Evolutionary conservation across 2,888 invertebrate genomes (phyloP).

Genomic region (Eurois occulta): DNA sequence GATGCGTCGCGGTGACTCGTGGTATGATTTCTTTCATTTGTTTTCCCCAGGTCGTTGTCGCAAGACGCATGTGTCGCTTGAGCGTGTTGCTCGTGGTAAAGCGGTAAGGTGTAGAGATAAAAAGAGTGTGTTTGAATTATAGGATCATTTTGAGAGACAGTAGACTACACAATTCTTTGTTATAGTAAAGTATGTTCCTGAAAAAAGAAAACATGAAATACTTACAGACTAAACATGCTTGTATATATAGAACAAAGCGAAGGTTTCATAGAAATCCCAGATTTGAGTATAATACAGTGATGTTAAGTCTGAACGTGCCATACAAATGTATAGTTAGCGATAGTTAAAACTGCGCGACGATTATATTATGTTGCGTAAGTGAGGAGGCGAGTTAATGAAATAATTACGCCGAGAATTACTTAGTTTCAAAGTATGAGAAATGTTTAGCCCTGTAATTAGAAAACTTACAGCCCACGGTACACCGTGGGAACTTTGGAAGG

Average conservation of each 20-base stretch:
- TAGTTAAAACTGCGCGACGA: constrained; percentile 27
- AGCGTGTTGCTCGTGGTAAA: neutral
- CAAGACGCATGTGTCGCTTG: neutral
- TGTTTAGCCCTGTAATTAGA: constrained; percentile 51
- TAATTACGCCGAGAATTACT: constrained; percentile 48
- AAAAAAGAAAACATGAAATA: constrained; percentile 13
- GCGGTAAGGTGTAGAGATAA: neutral
- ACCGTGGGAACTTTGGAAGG: neutral
- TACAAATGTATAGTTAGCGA: constrained; percentile 37
- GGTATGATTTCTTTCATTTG: neutral
- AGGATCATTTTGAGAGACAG: neutral
- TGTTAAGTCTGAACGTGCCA: constrained; percentile 30
- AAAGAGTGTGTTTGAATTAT: constrained; percentile 4
- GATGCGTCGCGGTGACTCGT: neutral
- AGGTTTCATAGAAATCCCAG: constrained; percentile 31
- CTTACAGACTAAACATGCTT: constrained; percentile 47
- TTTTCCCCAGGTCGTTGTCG: neutral
- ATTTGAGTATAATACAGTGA: constrained; percentile 43
- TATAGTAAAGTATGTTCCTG: constrained; percentile 10
- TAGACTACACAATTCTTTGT: neutral
- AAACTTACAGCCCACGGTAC: constrained; percentile 48
- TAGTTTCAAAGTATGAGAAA: constrained; percentile 57
- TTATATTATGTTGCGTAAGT: constrained; percentile 34
- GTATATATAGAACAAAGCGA: constrained; percentile 31
- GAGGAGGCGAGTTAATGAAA: constrained; percentile 34